phyloP scores from a whole-genome alignment of 2,113 vertebrate genomes.

The Pollimyrus isidori region DNA sequence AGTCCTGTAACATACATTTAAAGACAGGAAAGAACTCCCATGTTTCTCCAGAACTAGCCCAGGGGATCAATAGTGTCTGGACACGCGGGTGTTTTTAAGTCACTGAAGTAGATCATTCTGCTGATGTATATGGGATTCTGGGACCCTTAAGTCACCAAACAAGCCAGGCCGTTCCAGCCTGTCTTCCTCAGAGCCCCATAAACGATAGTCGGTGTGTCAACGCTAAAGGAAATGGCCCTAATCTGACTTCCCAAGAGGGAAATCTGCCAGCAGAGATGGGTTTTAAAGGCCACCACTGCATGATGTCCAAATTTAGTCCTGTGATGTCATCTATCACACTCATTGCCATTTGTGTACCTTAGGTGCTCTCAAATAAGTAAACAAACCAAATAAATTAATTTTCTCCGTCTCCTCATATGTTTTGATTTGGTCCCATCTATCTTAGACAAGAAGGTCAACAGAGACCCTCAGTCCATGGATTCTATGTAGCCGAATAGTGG shows the following conservation, averaged over 20 bases:
- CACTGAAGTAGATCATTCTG: background rate
- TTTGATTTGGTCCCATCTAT: background rate
- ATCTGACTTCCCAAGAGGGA: background rate
- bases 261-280: background rate
- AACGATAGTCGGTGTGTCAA: conserved; percentile 1
- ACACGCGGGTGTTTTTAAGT: background rate
- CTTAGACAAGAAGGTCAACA: background rate
- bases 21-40: background rate
- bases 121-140: background rate
- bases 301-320: background rate
- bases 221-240: background rate
- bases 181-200: background rate
- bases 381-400: background rate
- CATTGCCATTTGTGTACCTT: background rate
- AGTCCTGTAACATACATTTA: background rate
- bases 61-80: background rate
- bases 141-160: background rate
- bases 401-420: background rate
- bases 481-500: background rate
- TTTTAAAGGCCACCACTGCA: background rate
- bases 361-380: background rate
- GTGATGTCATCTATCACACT: background rate
- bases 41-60: background rate
- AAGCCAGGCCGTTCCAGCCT: background rate
- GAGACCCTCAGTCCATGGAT: background rate